Evolutionary conservation across 2,113 vertebrate species (phyloP).

Genomic region (Apteryx owenii): DNA sequence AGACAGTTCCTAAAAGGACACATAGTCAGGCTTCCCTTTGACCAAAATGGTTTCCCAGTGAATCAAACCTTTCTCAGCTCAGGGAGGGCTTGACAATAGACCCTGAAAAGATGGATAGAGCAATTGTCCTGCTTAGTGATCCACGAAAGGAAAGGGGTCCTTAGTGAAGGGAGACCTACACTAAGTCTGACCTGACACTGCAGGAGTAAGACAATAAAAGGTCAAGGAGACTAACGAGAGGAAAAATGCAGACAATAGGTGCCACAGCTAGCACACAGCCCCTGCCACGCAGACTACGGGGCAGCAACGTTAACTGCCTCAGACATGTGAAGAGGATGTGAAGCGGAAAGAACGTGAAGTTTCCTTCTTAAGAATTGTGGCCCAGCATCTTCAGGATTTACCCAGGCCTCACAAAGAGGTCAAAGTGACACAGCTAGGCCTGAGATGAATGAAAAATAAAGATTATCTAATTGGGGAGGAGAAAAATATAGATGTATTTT

Average conservation of each 20-base stretch:
- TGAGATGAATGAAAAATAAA: slow-evolving; percentile 54
- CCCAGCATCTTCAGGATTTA: slow-evolving; percentile 72
- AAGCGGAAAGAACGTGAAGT: slow-evolving; percentile 79
- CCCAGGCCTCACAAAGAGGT: slow-evolving; percentile 72
- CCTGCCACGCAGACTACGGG: slow-evolving; percentile 73
- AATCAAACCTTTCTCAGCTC: slow-evolving; percentile 85
- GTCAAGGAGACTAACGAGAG: slow-evolving; percentile 88
- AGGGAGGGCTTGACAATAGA: slow-evolving; percentile 82
- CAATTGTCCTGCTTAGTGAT: slow-evolving; percentile 93
- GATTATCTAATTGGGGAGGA: slow-evolving; percentile 53
- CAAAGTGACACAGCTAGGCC: slow-evolving; percentile 63
- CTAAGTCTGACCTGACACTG: slow-evolving; percentile 80
- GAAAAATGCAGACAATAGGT: slow-evolving; percentile 81
- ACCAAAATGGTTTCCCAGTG: slow-evolving; percentile 81
- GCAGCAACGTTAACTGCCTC: slow-evolving; percentile 77
- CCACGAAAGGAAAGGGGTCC: slow-evolving; percentile 85
- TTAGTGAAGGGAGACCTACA: slow-evolving; percentile 78
- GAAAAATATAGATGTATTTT: not conserved
- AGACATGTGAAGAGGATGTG: slow-evolving; percentile 81
- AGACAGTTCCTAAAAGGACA: slow-evolving; percentile 80
- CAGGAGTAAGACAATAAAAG: slow-evolving; percentile 78
- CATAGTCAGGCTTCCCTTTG: slow-evolving; percentile 78
- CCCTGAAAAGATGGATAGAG: slow-evolving; percentile 89
- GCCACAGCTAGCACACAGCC: slow-evolving; percentile 72
- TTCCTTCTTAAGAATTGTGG: slow-evolving; percentile 78